A percentile compares a stretch with the other conserved stretches of the same genome.
These are phyloP conservation scores for Ips typographus DNA, from an alignment of 1,140 invertebrate species.

Conservation along the genomic window DNA sequence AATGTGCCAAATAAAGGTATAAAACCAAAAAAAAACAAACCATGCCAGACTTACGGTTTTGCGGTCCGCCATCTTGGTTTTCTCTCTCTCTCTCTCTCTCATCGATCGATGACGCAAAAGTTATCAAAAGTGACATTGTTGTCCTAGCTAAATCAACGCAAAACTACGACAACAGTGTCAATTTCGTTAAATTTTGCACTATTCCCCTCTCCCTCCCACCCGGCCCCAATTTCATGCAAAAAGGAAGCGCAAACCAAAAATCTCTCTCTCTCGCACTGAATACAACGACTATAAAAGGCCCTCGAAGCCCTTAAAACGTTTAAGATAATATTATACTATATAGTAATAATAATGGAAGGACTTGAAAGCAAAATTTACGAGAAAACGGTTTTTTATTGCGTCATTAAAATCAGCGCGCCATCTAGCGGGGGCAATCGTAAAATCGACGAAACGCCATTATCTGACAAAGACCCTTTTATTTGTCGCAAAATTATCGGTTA, in stretches of 20 bases:
- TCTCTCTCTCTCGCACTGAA: too few species aligned
- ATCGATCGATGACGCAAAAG: slow-evolving; percentile 27
- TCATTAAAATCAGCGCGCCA: slow-evolving; percentile 41
- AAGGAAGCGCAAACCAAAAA: too few species aligned
- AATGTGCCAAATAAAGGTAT: too few species aligned
- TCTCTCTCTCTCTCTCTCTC: background rate
- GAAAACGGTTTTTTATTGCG: slow-evolving; percentile 35
- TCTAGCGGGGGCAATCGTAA: slow-evolving; percentile 36
- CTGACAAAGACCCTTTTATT: slow-evolving; percentile 29
- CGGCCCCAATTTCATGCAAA: background rate
- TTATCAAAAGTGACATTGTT: slow-evolving; percentile 43
- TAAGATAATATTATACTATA: slow-evolving; percentile 40
- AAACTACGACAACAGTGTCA: slow-evolving; percentile 45
- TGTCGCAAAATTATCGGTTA: too few species aligned
- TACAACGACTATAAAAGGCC: too few species aligned
- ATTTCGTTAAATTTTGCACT: slow-evolving; percentile 40
- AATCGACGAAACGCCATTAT: slow-evolving; percentile 36
- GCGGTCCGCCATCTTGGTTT: background rate
- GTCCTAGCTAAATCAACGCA: slow-evolving; percentile 40
- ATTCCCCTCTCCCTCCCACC: slow-evolving; percentile 8
- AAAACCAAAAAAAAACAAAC: too few species aligned
- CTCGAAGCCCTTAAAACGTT: slow-evolving; percentile 44
- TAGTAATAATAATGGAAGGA: slow-evolving; percentile 41
- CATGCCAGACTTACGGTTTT: too few species aligned
- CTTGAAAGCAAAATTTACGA: slow-evolving; percentile 43